These are phyloP conservation scores for Pemphredon lugubris DNA, from an alignment of 2,888 invertebrate genomes.

Conservation along the genomic window DNA sequence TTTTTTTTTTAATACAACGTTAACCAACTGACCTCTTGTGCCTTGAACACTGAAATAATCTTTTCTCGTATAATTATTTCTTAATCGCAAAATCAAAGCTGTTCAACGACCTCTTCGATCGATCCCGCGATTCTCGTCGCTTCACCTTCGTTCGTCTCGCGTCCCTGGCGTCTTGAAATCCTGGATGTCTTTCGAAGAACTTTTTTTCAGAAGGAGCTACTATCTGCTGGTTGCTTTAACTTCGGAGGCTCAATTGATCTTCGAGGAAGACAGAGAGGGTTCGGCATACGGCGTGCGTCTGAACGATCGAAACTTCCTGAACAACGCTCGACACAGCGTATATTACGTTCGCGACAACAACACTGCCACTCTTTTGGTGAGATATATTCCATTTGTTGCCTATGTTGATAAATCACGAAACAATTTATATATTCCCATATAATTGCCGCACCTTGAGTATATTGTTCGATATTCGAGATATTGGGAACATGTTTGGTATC, in stretches of 20 bases:
- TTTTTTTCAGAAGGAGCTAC: constrained; percentile 87
- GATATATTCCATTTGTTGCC: constrained; percentile 1
- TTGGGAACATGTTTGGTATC: too few relatives aligned
- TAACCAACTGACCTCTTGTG: too few relatives aligned
- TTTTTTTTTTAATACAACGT: too few relatives aligned
- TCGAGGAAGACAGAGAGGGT: constrained; percentile 93
- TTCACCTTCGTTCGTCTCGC: too few relatives aligned
- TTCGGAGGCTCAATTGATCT: constrained; percentile 90
- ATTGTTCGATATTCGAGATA: too few relatives aligned
- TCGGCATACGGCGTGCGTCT: constrained; percentile 88
- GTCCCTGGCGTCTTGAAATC: constrained; percentile 16
- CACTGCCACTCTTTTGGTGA: constrained; percentile 84
- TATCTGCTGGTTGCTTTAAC: constrained; percentile 92
- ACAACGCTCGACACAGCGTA: constrained; percentile 91
- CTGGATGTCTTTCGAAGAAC: constrained; percentile 57
- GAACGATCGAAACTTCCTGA: constrained; percentile 90
- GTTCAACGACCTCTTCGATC: too few relatives aligned
- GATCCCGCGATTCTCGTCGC: too few relatives aligned
- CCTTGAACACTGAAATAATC: too few relatives aligned
- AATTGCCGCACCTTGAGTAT: too few relatives aligned
- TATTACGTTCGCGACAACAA: constrained; percentile 86
- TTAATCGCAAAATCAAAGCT: too few relatives aligned
- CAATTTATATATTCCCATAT: too few relatives aligned
- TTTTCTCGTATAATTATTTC: too few relatives aligned
- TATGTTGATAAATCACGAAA: not conserved